Base-by-base conservation (phyloP, 2,113 vertebrate species). In the Chrysemys picta region DNA sequence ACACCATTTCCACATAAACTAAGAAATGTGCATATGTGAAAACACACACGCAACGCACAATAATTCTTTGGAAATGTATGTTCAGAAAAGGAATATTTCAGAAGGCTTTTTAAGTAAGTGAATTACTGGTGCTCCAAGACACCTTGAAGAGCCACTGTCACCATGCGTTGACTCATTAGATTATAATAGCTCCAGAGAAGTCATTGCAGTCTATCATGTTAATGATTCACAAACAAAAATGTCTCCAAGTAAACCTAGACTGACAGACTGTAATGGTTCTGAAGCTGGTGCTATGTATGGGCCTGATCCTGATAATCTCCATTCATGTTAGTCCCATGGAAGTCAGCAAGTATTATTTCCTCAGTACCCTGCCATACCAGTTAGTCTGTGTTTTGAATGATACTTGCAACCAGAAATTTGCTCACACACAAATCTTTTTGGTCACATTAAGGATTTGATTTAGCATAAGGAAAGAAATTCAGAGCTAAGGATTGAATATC, bases 21-120 rank as follows among this genome's bases (percentile, higher is more conserved):
- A 91, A 82, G 82, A 29, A 84, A 82, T 89, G 52, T 80, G 65
- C 88, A 65, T 80, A 89, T 91, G 47, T 89, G 80, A 82, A 96
- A 96, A 85, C 56, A 89, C 89, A 59, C 88, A 81, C 24, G 11
- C 27, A 16, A 13, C 80, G 78, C 21, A 80, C 6, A 50, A 59
- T 84, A 80, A 75, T 80, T 80, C 80, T 80, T 93, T 94, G 82
- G 89, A 88, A 93, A 35, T 65, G 27, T 25, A 3, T 0, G 0
- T 83, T 16, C 54, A 94, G 65, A 42, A 88, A 80, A 17, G 87
- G 85, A 91, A 50, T 92, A 93, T 96, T 98, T 91, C 75, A 85
- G 79, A 8, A 94, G 88, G 84, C 31, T 91, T 88, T 90, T 82
- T 82, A 93, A 96, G 81, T 2, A 54, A 82, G 84, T 82, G 24